Evolutionary conservation across 2,113 vertebrate genomes (phyloP).

Genomic region (Suncus etruscus): DNA sequence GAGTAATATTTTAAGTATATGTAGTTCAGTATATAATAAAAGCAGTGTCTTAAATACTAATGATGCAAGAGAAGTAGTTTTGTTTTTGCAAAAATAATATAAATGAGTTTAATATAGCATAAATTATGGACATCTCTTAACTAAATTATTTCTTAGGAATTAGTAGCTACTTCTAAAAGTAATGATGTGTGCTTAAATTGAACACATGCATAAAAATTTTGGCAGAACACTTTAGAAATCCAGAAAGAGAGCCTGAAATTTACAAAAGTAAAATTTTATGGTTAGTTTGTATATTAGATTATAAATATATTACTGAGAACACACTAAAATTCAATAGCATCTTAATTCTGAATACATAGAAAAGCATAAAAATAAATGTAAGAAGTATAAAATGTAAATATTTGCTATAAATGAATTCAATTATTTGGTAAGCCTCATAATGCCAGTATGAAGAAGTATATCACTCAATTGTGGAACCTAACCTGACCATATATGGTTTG

Average conservation of each 20-base stretch:
- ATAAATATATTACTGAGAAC: neutral
- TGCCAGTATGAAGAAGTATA: slow-evolving; percentile 6
- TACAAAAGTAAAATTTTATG: slow-evolving; percentile 18
- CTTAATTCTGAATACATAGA: slow-evolving; percentile 9
- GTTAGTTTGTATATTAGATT: slow-evolving; percentile 40
- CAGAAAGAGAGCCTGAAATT: neutral
- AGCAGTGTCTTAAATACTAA: slow-evolving; percentile 15
- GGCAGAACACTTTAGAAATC: neutral
- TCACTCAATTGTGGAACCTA: neutral
- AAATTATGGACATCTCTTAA: neutral
- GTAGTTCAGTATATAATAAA: neutral
- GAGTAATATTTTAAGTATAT: slow-evolving; percentile 13
- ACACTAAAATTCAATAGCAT: slow-evolving; percentile 53
- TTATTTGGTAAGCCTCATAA: slow-evolving; percentile 13
- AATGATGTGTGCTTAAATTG: neutral
- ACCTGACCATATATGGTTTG: neutral
- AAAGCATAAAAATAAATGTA: neutral
- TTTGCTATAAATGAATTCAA: slow-evolving; percentile 34
- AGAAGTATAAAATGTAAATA: slow-evolving; percentile 33
- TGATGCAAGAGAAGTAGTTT: neutral
- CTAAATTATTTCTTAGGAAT: neutral
- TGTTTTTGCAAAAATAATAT: slow-evolving; percentile 49
- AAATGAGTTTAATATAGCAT: slow-evolving; percentile 13
- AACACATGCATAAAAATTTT: neutral
- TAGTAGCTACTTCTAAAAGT: slow-evolving; percentile 13